Evolutionary conservation across 1,140 invertebrate genomes (phyloP).

Genomic region (Zaprionus taronus): DNA sequence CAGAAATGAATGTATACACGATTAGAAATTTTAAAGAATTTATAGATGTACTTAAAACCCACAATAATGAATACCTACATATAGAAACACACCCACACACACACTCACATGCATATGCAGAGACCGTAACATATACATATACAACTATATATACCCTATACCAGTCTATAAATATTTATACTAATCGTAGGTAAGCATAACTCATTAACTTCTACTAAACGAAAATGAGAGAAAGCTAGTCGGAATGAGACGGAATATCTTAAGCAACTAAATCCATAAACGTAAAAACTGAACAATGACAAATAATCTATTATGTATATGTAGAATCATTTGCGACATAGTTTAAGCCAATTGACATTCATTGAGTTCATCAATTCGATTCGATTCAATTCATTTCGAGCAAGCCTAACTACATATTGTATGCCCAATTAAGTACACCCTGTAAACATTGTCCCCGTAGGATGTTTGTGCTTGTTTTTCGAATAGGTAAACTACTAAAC

Average conservation of each 20-base stretch:
- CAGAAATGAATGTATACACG: slow-evolving; percentile 72
- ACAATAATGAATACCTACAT: slow-evolving; percentile 35
- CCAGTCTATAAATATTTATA: slow-evolving; percentile 13
- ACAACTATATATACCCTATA: slow-evolving; percentile 16
- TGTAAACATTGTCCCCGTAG: neutral
- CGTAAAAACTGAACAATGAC: slow-evolving; percentile 78
- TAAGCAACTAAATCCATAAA: slow-evolving; percentile 71
- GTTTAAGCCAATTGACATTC: slow-evolving; percentile 32
- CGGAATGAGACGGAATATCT: slow-evolving; percentile 24
- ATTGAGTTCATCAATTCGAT: slow-evolving; percentile 29
- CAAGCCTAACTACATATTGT: slow-evolving; percentile 2
- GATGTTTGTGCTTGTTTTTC: neutral
- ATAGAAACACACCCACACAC: slow-evolving; percentile 34
- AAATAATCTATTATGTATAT: slow-evolving; percentile 78
- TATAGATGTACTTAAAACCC: slow-evolving; percentile 73
- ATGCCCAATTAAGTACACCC: neutral
- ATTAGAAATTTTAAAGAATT: slow-evolving; percentile 80
- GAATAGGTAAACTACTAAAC: neutral
- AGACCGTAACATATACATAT: slow-evolving; percentile 15
- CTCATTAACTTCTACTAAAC: slow-evolving; percentile 11
- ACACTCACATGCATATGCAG: slow-evolving; percentile 25
- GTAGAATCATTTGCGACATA: slow-evolving; percentile 54
- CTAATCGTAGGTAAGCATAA: slow-evolving; percentile 3
- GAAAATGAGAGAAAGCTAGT: neutral
- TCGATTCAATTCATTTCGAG: slow-evolving; percentile 1